These are phyloP conservation scores for Phalera bucephala DNA, from an alignment of 2,888 invertebrate genomes.

Conservation along the genomic window DNA sequence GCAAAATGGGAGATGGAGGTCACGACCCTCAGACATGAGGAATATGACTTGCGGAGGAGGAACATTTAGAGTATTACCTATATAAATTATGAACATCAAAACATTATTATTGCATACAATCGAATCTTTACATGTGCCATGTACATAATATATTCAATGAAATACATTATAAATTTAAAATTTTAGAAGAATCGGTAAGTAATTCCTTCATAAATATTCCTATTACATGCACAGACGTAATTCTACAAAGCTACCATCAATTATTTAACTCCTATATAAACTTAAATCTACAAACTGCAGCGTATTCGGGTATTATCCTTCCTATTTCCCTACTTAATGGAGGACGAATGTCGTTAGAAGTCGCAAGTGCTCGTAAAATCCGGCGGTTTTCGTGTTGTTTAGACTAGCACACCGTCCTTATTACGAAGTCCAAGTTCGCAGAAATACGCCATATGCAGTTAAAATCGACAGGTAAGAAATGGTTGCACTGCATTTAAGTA, in stretches of 20 bases:
- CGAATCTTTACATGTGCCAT: no score
- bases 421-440: neutral
- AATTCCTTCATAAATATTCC: no score
- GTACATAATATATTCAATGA: no score
- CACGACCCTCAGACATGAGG: no score
- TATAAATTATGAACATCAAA: no score
- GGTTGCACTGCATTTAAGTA: constrained; percentile 12
- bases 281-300: constrained; percentile 69
- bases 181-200: no score
- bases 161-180: no score
- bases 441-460: neutral
- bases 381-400: constrained; percentile 52
- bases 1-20: no score
- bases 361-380: constrained; percentile 72
- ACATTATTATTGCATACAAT: no score
- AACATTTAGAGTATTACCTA: no score
- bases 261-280: constrained; percentile 61
- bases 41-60: no score
- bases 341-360: constrained; percentile 76
- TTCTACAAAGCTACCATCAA: constrained; percentile 57
- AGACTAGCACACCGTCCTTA: constrained; percentile 35
- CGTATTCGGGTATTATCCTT: constrained; percentile 67
- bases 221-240: constrained; percentile 14
- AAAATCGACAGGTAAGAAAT: neutral
- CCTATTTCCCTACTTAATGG: constrained; percentile 73